Evolutionary conservation across 2,113 vertebrate species (phyloP).

Genomic region (Orthonyx spaldingii): DNA sequence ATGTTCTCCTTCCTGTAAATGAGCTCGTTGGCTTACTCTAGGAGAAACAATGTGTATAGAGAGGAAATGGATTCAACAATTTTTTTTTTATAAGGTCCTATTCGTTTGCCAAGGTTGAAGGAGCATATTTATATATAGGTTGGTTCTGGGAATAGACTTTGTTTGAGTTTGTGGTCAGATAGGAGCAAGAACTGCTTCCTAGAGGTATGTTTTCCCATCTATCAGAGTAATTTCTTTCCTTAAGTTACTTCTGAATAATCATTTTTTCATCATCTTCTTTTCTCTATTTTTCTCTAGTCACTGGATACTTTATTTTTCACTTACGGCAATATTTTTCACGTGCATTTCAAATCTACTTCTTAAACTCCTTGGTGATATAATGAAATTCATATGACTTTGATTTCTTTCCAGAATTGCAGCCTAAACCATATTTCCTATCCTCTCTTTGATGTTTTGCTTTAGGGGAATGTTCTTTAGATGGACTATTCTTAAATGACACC

Average conservation of each 20-base stretch:
- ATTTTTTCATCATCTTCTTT: not conserved
- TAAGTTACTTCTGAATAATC: not conserved
- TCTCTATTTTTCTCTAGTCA: not conserved
- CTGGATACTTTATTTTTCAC: not conserved
- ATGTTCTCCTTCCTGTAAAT: not conserved
- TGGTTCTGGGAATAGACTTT: not conserved
- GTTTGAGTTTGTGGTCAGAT: not conserved
- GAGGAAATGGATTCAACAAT: not conserved
- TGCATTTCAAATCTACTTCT: not conserved
- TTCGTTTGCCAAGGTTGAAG: not conserved
- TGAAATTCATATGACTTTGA: slow-evolving; percentile 27
- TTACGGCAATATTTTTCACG: not conserved
- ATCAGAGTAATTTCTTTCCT: not conserved
- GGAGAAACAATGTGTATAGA: not conserved
- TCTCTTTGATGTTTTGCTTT: slow-evolving; percentile 57
- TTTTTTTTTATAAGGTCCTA: not conserved
- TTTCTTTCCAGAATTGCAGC: slow-evolving; percentile 29
- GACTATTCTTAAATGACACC: slow-evolving; percentile 28
- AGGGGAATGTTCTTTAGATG: slow-evolving; percentile 40
- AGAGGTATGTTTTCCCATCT: not conserved
- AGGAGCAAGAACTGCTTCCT: not conserved
- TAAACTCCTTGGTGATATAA: slow-evolving; percentile 27
- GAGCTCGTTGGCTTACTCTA: not conserved
- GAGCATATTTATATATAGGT: not conserved
- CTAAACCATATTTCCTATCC: slow-evolving; percentile 14